Evolutionary conservation across 2,888 invertebrate genomes (phyloP), one percentile per base, ranked within the genome.

Genomic region (Philhelius pedissequus): DNA sequence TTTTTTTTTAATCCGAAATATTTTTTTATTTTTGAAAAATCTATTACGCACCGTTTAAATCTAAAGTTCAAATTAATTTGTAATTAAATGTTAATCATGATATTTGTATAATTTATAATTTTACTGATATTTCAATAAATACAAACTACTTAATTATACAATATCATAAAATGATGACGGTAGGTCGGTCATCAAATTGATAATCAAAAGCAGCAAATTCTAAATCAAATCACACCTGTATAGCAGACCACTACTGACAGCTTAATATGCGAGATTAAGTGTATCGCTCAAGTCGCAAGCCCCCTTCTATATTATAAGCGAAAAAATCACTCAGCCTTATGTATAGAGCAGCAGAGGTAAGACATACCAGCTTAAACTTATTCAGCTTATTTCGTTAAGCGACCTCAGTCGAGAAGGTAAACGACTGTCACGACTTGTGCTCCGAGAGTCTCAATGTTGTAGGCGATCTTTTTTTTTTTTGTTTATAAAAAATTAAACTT

Each of bases 401-500:
- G 62, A 69, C 62, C 48, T 83, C 82, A 78, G 62, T 50, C 82
- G 50, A 27, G 68, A 45, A 68, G 60, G 60, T 71, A 45, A 62
- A 27, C 30, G 27, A 7, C 76, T 52, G 64, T 27, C 43, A 66
- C 54, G 32, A 81, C 40, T 52, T 50, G 66, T 2, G 77, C 52
- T 62, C 35, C 43, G 27, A 30, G 27, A 30, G 25, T 45, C 60
- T 27, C 48, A 52, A 22, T 56, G 22, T n/a, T 40, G 30, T 15
- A 45, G 48, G 54, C 40, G 54, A 27, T 60, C 18, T 40, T 70
- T 64, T 56, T 54, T 25, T n/a, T n/a, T n/a, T n/a, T n/a, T n/a
- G n/a, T n/a, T n/a, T n/a, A 32, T 40, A n/a, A 58, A 54, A n/a
- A 2, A n/a, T 11, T 6, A 56, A 68, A 13, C 15, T 38, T 50